phyloP scores from a whole-genome alignment of 2,113 vertebrate species.

The Raphicerus campestris region DNA sequence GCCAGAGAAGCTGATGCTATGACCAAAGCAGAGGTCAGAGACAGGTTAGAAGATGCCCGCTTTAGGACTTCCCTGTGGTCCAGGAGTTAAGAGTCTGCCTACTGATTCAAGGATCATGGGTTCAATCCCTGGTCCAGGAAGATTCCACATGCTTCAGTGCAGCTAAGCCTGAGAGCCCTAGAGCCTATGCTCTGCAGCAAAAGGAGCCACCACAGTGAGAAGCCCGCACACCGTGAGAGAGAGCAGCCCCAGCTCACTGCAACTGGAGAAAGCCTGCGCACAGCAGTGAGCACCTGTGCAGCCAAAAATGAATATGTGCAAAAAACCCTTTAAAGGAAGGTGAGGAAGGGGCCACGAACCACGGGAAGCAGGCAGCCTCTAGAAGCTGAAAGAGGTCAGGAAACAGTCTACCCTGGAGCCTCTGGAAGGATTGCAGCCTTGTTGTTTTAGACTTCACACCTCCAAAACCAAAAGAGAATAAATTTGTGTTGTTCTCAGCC shows the following conservation, averaged over 20 bases:
- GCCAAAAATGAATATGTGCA: not conserved
- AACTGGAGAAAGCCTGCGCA: not conserved
- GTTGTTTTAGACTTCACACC: not conserved
- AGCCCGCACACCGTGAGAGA: fast-evolving
- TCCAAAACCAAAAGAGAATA: not conserved
- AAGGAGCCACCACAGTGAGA: not conserved
- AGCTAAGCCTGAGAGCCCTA: not conserved
- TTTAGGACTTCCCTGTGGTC: not conserved
- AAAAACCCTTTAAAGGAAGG: not conserved
- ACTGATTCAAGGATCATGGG: not conserved
- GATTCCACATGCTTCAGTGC: not conserved
- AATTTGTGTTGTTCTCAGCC: too few species aligned
- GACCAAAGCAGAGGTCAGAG: not conserved
- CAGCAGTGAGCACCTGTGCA: not conserved
- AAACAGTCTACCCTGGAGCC: not conserved
- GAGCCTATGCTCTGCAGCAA: not conserved
- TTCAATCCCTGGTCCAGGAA: not conserved
- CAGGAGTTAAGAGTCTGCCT: not conserved
- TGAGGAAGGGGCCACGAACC: not conserved
- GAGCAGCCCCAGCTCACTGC: not conserved
- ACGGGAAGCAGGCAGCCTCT: not conserved
- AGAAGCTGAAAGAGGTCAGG: not conserved
- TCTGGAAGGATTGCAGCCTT: not conserved
- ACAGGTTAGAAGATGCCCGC: not conserved
- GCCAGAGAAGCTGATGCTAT: not conserved